Conservation (phyloP, 2,797 vertebrate species). For the Danio aesculapii region DNA sequence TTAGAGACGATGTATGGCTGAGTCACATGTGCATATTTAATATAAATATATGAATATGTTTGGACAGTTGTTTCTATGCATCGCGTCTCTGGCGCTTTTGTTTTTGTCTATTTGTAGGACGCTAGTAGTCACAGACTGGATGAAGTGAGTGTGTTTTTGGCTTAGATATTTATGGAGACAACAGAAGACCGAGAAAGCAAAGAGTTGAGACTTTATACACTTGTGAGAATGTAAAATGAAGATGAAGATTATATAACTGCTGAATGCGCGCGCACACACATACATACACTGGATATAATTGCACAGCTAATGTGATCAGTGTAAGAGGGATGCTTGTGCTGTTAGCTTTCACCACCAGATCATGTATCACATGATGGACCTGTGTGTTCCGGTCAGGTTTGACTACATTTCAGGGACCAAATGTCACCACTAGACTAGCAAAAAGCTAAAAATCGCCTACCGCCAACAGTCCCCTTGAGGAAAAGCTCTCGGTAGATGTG, state of each 20-base stretch:
- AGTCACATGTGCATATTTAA: no score
- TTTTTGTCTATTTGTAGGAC: not conserved
- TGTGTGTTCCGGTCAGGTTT: conserved; percentile 5
- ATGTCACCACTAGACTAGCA: not conserved
- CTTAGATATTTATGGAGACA: conserved; percentile 22
- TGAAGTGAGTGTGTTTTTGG: conserved; percentile 2
- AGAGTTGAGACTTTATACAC: conserved; percentile 2
- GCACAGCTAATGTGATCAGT: conserved; percentile 35
- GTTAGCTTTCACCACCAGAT: conserved; percentile 30
- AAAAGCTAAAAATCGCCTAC: conserved; percentile 1
- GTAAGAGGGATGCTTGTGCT: conserved; percentile 38
- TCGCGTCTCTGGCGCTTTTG: not conserved
- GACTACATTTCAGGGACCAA: not conserved
- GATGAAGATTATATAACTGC: conserved; percentile 29
- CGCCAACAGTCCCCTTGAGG: conserved; percentile 16
- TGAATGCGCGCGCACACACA: not conserved
- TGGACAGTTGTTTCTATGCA: not conserved
- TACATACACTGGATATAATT: conserved; percentile 39
- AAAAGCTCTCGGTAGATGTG: not conserved
- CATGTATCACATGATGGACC: conserved; percentile 41
- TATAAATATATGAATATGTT: not conserved
- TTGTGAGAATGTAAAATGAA: conserved; percentile 35
- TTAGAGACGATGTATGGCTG: not conserved
- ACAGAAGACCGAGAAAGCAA: not conserved
- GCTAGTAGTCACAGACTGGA: not conserved